Evolutionary conservation across 2,797 vertebrate species (phyloP), one percentile per base, ranked within the genome.

Genomic region (Danio kyathit): DNA sequence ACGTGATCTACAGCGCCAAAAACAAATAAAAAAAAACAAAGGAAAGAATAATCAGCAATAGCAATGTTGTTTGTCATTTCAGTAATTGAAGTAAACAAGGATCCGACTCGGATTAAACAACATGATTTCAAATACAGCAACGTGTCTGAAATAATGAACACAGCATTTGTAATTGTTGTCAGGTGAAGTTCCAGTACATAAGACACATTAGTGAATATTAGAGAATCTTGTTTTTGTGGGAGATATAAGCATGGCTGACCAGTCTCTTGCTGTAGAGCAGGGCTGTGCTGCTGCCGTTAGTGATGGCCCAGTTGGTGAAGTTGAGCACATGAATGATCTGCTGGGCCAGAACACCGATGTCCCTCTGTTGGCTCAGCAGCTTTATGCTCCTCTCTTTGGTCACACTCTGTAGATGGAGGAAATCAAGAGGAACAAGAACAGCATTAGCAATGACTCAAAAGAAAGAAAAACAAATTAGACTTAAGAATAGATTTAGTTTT

Each of bases 261-360:
- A 98, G 94, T 19, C 97, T 95, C 83, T 99, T 99, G 94, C 98
- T 99, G 90, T 99, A 99, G 1, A 99, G 96, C 76, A 99, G 90
- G 0, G 97, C 97, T 0, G 98, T 99, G 90, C 96, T 99, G 93
- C 97, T 99, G 86, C 98, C 98, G 14, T 96, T 97, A 2, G 92
- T 94, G 85, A 99, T 97, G 41, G 98, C 98, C 97, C 97, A 99
- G 44, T 97, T 97, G 17, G 97, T 98, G 70, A 99, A 99, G 89
- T 95, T 96, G 91, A 99, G 96, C 41, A 99, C 98, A 11, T 99
- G 98, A 86, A 97, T 94, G 92, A 99, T 97, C 89, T 99, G 98
- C 67, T 96, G 94, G 0, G 97, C 97, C 76, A 99, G 93, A 12
- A 95, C 95, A 46, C 92, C 93, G 85, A 97, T 99, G 84, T 99